Base-by-base conservation (phyloP, 2,797 vertebrate genomes). In the Hafferia zeledoni region DNA sequence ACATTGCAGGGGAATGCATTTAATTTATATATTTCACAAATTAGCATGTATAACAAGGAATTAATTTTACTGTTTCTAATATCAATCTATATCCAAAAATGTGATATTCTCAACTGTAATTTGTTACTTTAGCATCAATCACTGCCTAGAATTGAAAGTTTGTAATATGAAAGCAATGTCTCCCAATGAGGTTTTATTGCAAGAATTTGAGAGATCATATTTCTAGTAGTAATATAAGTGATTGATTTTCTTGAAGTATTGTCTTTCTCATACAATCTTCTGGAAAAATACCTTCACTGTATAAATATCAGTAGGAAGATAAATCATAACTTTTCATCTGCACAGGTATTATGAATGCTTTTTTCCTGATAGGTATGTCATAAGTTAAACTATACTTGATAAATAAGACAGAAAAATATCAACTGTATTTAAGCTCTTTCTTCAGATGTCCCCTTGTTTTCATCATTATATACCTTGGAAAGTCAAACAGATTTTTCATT, bases 161-260 rank as follows among this genome's bases (percentile, higher is more conserved):
- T 92, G 49, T 33, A 39, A 49, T 30, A 5, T 79, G 74, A 87
- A 95, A 86, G 9, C 39, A 64, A 10, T 87, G 41, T 64, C 27
- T 87, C 52, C 44, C 53, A 82, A 77, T 30, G 31, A 82, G 24
- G 13, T 72, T 92, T 77, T 86, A 77, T 63, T 82, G 63, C 27
- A 82, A 46, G 10, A 46, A 75, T 92, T 86, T 72, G 69, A 74
- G 28, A 91, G 23, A 67, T 69, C 41, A 23, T 74, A 80, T 83
- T 90, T 94, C 85, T 79, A 61, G 31, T n/a, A 80, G 46, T 60
- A 85, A 71, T 82, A 61, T 17, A 78, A 76, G 18, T 81, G 46
- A 91, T 80, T 91, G 70, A 47, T 96, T 95, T 95, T 88, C 43
- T 30, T 76, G 23, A 82, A 81, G 44, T 89, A 35, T 31, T 61